These are phyloP conservation scores for Bilobella aurantiaca DNA, from an alignment of 1,140 invertebrate species.

Conservation along the genomic window DNA sequence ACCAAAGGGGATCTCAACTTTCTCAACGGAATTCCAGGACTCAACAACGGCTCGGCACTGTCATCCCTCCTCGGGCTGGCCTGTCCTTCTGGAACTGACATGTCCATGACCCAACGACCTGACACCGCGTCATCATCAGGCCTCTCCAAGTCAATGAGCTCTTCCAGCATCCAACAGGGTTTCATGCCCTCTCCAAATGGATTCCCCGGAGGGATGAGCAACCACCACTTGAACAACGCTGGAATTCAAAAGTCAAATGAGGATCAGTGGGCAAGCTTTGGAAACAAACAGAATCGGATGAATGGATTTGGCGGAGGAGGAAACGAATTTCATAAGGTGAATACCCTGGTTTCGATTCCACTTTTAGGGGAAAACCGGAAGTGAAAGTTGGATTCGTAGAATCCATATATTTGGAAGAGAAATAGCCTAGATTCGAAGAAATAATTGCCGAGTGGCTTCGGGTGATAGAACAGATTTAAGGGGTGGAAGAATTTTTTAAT, in stretches of 20 bases:
- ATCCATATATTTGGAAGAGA: too few relatives aligned
- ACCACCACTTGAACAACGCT: slow-evolving; percentile 10
- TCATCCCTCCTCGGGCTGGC: slow-evolving; percentile 28
- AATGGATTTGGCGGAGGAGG: slow-evolving; percentile 15
- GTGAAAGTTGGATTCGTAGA: too few relatives aligned
- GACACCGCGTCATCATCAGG: slow-evolving; percentile 2
- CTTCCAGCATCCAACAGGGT: slow-evolving; percentile 31
- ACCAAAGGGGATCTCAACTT: slow-evolving; percentile 32
- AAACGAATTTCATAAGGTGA: slow-evolving; percentile 33
- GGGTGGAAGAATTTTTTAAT: too few relatives aligned
- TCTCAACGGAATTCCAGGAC: slow-evolving; percentile 19
- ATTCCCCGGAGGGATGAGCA: slow-evolving; percentile 14
- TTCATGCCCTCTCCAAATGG: slow-evolving; percentile 22
- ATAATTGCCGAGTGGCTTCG: too few relatives aligned
- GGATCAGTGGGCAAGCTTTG: slow-evolving; percentile 27
- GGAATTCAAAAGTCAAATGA: slow-evolving; percentile 16
- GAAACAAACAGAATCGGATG: slow-evolving; percentile 11
- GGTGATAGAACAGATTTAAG: too few relatives aligned
- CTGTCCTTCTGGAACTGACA: slow-evolving; percentile 1
- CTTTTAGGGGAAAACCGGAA: too few relatives aligned
- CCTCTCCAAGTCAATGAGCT: not conserved
- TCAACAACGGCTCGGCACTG: slow-evolving; percentile 29
- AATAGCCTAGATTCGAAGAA: too few relatives aligned
- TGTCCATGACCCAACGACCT: slow-evolving; percentile 16
- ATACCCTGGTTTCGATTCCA: not conserved